Conservation (phyloP, 2,113 vertebrate species). For the Paradoxurus hermaphroditus region DNA sequence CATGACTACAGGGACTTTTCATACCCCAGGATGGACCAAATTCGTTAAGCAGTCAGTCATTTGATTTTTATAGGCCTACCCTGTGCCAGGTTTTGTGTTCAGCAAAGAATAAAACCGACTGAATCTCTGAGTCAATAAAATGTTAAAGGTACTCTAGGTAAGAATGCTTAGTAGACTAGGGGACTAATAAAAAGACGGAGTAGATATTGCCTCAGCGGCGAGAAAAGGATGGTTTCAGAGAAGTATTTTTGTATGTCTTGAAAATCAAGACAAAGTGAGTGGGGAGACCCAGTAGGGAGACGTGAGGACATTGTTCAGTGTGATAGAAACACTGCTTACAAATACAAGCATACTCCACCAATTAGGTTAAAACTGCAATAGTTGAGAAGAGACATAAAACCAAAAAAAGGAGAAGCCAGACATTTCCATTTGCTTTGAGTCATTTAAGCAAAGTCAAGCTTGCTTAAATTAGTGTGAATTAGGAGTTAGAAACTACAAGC, state of each 20-base stretch:
- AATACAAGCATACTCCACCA: background rate
- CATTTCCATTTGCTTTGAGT: background rate
- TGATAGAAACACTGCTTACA: background rate
- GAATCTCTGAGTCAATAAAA: background rate
- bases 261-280: background rate
- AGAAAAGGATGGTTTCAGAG: background rate
- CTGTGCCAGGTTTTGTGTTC: background rate
- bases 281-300: background rate
- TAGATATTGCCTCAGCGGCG: background rate
- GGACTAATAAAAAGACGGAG: background rate
- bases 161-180: background rate
- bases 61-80: background rate
- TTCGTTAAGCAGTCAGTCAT: background rate
- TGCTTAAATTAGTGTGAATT: background rate
- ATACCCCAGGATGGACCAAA: background rate
- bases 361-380: background rate
- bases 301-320: background rate
- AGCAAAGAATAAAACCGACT: background rate
- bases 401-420: background rate
- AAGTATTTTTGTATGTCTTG: background rate
- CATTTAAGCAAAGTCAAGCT: background rate
- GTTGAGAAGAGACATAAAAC: background rate
- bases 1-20: background rate
- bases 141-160: background rate
- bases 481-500: background rate